phyloP scores from a whole-genome alignment of 2,113 vertebrate species.

The Camelus dromedarius region DNA sequence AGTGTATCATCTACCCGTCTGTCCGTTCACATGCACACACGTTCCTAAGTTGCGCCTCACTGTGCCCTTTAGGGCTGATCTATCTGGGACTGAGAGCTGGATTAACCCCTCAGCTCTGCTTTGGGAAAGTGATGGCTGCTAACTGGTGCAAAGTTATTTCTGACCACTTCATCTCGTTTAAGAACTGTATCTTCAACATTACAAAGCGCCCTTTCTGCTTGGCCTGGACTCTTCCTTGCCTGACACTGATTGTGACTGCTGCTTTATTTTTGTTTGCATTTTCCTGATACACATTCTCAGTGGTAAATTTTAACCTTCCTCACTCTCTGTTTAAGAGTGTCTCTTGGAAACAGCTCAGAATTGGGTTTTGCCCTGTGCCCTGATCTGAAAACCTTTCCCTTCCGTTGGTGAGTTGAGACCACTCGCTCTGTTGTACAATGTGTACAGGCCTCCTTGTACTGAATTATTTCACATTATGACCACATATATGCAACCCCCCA shows the following conservation, averaged over 20 bases:
- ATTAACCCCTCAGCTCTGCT: not conserved
- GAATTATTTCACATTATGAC: not conserved
- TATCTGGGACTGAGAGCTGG: not conserved
- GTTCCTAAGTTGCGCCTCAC: not conserved
- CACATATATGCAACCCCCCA: not conserved
- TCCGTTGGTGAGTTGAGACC: not conserved
- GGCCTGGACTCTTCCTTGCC: not conserved
- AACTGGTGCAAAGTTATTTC: not conserved
- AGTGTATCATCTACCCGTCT: no score
- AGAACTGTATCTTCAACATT: not conserved
- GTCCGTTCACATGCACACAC: not conserved
- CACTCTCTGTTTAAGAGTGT: not conserved
- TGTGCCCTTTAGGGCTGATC: no score
- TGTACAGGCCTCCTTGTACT: not conserved
- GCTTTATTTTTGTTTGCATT: not conserved
- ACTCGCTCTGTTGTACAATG: not conserved
- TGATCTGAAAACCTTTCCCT: not conserved
- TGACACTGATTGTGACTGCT: not conserved
- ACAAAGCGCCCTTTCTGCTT: not conserved
- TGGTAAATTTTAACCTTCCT: not conserved
- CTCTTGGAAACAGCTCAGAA: not conserved
- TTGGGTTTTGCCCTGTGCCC: not conserved
- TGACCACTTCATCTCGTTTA: not conserved
- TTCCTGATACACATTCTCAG: not conserved
- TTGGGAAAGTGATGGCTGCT: not conserved